A percentile compares a stretch with the other conserved stretches of the same genome.
These are phyloP conservation scores for Epizoanthus stellaris DNA, from an alignment of 92 coral and sea anemone species.

Conservation along the genomic window DNA sequence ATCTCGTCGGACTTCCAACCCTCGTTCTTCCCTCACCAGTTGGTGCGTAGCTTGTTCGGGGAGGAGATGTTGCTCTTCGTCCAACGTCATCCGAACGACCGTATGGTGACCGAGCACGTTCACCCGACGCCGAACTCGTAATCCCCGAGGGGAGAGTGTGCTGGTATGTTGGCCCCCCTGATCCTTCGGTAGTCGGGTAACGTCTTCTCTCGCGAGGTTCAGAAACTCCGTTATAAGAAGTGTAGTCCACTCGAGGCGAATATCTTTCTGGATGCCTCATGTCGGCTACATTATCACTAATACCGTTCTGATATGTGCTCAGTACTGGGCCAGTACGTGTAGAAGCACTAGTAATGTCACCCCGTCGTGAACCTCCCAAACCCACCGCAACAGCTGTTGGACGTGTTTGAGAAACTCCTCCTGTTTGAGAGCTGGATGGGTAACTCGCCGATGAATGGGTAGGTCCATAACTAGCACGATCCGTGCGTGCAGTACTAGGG, in stretches of 20 bases:
- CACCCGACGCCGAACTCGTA: neutral
- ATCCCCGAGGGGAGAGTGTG: constrained; percentile 6
- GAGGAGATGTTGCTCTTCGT: constrained; percentile 6
- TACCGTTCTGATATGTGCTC: constrained; percentile 47
- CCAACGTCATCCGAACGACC: neutral
- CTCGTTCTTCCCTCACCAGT: constrained; percentile 30
- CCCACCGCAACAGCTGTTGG: constrained; percentile 2
- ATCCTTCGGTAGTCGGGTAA: constrained; percentile 5
- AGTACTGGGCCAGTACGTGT: constrained; percentile 38
- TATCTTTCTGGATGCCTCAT: constrained; percentile 25
- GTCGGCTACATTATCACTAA: constrained; percentile 12
- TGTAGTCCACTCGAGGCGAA: constrained; percentile 43
- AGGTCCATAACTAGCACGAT: neutral
- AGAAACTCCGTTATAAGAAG: constrained; percentile 26
- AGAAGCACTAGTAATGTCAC: constrained; percentile 21
- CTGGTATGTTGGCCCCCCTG: neutral
- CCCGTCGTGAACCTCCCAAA: constrained; percentile 22
- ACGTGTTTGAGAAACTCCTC: neutral
- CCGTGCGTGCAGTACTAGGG: constrained; percentile 37
- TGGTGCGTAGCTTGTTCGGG: constrained; percentile 21
- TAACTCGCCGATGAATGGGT: constrained; percentile 43
- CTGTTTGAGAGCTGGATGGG: constrained; percentile 22
- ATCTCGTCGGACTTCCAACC: constrained; percentile 58
- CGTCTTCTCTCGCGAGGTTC: constrained; percentile 20
- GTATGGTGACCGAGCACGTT: constrained; percentile 9